Conservation (phyloP, 2,797 vertebrate genomes). For the Sus cebifrons region DNA sequence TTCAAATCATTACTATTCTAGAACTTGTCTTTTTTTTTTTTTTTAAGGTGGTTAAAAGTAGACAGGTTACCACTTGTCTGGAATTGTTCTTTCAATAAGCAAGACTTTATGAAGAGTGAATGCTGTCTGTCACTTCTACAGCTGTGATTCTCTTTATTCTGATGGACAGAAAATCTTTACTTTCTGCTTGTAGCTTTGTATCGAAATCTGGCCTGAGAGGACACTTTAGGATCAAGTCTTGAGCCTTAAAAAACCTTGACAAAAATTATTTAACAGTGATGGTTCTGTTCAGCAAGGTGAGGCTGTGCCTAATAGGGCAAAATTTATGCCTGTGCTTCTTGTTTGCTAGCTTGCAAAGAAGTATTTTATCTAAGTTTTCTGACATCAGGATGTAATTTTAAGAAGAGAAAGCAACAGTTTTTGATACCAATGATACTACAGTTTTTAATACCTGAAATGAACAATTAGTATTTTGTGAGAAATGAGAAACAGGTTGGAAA, state of each 20-base stretch:
- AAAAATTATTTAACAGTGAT: constrained; percentile 51
- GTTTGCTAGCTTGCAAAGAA: neutral
- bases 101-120: constrained; percentile 50
- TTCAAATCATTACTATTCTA: neutral
- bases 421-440: neutral
- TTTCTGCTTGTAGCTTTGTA: neutral
- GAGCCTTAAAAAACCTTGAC: constrained; percentile 35
- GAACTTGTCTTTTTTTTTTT: constrained; percentile 15
- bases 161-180: constrained; percentile 63
- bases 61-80: constrained; percentile 46
- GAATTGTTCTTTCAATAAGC: constrained; percentile 23
- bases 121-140: constrained; percentile 1
- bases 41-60: constrained; percentile 12
- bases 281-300: constrained; percentile 46
- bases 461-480: constrained; percentile 61
- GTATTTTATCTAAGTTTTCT: constrained; percentile 57
- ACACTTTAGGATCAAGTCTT: constrained; percentile 29
- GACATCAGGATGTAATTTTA: constrained; percentile 64
- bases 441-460: constrained; percentile 20
- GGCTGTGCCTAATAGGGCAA: constrained; percentile 8
- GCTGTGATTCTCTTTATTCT: constrained; percentile 63
- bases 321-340: constrained; percentile 64
- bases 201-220: neutral
- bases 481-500: neutral
- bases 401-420: constrained; percentile 56